Conservation (phyloP, 2,888 invertebrate genomes). For the Heteromyza rotundicornis region DNA sequence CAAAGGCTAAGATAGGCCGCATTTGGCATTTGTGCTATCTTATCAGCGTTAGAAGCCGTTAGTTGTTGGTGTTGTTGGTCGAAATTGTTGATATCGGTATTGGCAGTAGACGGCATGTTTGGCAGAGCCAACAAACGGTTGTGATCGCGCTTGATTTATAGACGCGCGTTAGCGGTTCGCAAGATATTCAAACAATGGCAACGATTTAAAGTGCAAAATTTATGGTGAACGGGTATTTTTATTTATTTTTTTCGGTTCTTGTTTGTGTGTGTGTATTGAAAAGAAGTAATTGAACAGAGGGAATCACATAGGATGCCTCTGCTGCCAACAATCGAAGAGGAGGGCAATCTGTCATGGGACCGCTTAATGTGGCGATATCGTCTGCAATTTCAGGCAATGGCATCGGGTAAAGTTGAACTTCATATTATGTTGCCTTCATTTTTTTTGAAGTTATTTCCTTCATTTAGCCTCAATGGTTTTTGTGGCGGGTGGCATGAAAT, state of each 20-base stretch:
- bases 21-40: neutral
- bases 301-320: constrained; percentile 37
- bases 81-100: too few species aligned
- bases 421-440: neutral
- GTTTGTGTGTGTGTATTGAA: too few species aligned
- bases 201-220: neutral
- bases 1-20: neutral
- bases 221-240: neutral
- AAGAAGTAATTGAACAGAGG: constrained; percentile 17
- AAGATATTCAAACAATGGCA: neutral
- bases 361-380: constrained; percentile 48
- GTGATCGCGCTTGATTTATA: neutral
- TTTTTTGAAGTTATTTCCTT: neutral
- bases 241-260: neutral
- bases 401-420: constrained; percentile 40
- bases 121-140: neutral
- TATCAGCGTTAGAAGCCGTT: neutral
- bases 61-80: too few species aligned
- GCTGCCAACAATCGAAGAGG: constrained; percentile 48
- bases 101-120: too few species aligned
- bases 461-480: constrained; percentile 46
- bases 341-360: constrained; percentile 41
- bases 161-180: neutral
- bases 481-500: constrained; percentile 50
- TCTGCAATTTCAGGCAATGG: constrained; percentile 50